phyloP scores from a whole-genome alignment of 2,113 vertebrate species.

The Daboia siamensis region DNA sequence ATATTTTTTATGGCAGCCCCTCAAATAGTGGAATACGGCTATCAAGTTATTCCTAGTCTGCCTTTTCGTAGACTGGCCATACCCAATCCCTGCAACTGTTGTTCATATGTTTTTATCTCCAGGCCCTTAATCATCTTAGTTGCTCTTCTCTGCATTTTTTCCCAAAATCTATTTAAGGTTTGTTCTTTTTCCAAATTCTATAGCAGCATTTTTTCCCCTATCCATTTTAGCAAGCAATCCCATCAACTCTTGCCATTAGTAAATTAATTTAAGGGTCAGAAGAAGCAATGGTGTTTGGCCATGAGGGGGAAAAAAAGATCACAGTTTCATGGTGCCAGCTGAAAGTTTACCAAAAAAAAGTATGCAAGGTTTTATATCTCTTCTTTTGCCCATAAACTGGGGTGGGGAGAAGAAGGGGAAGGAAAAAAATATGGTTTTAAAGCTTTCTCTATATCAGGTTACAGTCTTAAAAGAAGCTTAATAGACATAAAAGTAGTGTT shows the following conservation, averaged over 20 bases:
- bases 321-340: not conserved
- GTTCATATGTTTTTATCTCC: too few relatives aligned
- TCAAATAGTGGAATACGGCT: too few relatives aligned
- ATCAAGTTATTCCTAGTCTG: too few relatives aligned
- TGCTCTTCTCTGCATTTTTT: too few relatives aligned
- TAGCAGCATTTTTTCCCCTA: not conserved
- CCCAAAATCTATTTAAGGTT: not conserved
- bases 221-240: not conserved
- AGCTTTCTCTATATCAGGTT: not conserved
- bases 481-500: not conserved
- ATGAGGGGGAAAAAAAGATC: not conserved
- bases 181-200: not conserved
- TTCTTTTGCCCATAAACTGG: not conserved
- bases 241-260: not conserved
- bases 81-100: too few relatives aligned
- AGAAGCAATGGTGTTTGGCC: not conserved
- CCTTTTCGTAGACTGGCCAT: too few relatives aligned
- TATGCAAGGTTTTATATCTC: not conserved
- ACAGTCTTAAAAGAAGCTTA: not conserved
- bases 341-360: not conserved
- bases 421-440: not conserved
- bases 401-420: not conserved
- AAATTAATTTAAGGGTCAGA: slow-evolving; percentile 9
- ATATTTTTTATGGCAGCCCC: too few relatives aligned
- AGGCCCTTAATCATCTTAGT: too few relatives aligned